phyloP scores from a whole-genome alignment of 2,797 vertebrate species.

The Acomys russatus region DNA sequence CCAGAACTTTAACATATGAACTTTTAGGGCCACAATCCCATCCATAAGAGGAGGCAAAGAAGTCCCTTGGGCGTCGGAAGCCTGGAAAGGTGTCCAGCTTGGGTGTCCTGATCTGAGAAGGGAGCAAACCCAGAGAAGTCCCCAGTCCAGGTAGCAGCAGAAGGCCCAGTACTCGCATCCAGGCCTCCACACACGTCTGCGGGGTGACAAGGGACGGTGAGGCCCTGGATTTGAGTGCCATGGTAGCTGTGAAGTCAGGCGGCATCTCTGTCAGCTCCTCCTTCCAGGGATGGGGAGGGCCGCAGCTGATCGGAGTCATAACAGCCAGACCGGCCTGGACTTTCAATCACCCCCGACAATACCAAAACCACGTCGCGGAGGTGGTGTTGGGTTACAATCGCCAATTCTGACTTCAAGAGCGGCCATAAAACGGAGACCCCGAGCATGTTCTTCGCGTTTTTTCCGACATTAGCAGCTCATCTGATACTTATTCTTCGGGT shows the following conservation, averaged over 20 bases:
- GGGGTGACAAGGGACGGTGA: fast-evolving
- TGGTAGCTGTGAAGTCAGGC: neutral
- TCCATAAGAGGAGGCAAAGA: fast-evolving
- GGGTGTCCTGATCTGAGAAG: fast-evolving
- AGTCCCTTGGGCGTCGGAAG: fast-evolving
- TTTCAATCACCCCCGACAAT: constrained; percentile 87
- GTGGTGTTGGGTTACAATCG: constrained; percentile 90
- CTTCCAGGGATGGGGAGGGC: neutral
- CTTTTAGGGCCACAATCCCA: neutral
- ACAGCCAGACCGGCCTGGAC: constrained; percentile 86
- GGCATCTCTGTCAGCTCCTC: neutral
- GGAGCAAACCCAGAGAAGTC: neutral
- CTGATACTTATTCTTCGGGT: constrained; percentile 93
- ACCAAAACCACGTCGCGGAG: constrained; percentile 81
- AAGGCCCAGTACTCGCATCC: fast-evolving
- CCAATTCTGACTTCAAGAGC: constrained; percentile 91
- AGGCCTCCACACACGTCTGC: fast-evolving
- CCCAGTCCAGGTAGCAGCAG: fast-evolving
- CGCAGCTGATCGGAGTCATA: constrained; percentile 8
- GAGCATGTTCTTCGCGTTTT: constrained; percentile 92
- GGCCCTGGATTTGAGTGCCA: fast-evolving
- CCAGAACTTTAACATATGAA: neutral
- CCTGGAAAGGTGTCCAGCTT: neutral
- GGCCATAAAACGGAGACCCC: constrained; percentile 93
- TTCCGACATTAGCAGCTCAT: constrained; percentile 92